These are phyloP conservation scores for Phainopepla nitens DNA, from an alignment of 2,113 vertebrate species.

Conservation along the genomic window DNA sequence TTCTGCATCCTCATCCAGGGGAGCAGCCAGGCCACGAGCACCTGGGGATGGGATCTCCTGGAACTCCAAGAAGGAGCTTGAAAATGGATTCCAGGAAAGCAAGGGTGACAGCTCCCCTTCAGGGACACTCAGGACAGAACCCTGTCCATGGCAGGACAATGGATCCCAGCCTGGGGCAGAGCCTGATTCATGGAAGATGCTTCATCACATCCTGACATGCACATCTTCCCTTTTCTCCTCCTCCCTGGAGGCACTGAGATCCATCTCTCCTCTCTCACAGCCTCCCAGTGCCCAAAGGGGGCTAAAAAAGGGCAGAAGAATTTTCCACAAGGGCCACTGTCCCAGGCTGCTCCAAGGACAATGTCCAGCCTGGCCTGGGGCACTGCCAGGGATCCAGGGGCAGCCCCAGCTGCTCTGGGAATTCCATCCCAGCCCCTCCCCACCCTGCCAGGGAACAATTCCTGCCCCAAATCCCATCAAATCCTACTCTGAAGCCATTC, in stretches of 20 bases:
- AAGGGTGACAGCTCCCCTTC: neutral
- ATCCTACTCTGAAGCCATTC: neutral
- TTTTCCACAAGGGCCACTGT: neutral
- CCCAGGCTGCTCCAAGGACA: neutral
- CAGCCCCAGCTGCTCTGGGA: neutral
- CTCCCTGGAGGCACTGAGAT: neutral
- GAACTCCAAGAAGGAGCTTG: neutral
- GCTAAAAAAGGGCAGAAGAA: neutral
- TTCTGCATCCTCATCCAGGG: neutral
- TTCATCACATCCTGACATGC: neutral
- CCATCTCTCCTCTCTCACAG: neutral
- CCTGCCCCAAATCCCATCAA: neutral
- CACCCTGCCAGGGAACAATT: neutral
- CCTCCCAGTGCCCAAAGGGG: no score
- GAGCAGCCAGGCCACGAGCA: neutral
- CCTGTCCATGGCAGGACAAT: no score
- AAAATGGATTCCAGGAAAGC: neutral
- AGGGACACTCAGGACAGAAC: neutral
- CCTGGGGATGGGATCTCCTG: neutral
- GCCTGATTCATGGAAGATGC: no score
- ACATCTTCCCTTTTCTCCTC: neutral
- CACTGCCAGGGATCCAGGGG: neutral
- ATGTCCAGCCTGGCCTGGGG: fast-evolving
- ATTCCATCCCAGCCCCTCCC: neutral
- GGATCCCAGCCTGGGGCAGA: no score